Conservation (phyloP, 2,888 invertebrate species). For the Scelioninae gen. 1 region DNA sequence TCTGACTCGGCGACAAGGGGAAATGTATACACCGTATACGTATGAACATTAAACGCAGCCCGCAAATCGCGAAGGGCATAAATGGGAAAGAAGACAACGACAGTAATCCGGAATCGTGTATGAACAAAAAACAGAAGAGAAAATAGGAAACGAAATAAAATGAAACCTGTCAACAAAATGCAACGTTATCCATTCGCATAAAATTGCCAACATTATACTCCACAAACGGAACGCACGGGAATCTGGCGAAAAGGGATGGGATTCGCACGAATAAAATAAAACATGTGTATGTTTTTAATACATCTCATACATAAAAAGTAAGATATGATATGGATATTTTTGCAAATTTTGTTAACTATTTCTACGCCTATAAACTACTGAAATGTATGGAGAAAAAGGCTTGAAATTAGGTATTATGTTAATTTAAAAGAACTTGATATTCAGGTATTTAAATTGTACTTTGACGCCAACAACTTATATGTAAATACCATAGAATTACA, state of each 20-base stretch:
- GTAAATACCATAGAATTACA: no score
- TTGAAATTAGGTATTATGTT: no score
- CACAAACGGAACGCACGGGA: constrained; percentile 1
- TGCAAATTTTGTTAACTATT: no score
- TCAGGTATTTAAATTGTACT: no score
- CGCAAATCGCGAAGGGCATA: constrained; percentile 41
- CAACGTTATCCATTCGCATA: constrained; percentile 49
- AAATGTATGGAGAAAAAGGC: no score
- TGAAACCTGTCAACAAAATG: constrained; percentile 51
- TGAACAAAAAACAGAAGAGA: constrained; percentile 16
- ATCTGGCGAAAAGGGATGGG: constrained; percentile 2
- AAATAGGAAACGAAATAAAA: constrained; percentile 22
- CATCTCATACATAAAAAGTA: constrained; percentile 10
- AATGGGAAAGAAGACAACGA: constrained; percentile 42
- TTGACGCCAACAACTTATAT: no score
- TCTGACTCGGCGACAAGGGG: constrained; percentile 41
- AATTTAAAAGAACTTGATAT: no score
- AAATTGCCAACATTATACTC: constrained; percentile 48
- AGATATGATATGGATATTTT: neutral
- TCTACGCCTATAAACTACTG: no score
- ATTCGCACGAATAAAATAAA: neutral
- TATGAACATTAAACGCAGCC: constrained; percentile 50
- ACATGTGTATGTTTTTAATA: constrained; percentile 7
- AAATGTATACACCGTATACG: constrained; percentile 43
- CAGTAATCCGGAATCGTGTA: constrained; percentile 31